These are phyloP conservation scores for Halcyon chelicuti DNA, from an alignment of 2,797 vertebrate genomes.

Conservation along the genomic window DNA sequence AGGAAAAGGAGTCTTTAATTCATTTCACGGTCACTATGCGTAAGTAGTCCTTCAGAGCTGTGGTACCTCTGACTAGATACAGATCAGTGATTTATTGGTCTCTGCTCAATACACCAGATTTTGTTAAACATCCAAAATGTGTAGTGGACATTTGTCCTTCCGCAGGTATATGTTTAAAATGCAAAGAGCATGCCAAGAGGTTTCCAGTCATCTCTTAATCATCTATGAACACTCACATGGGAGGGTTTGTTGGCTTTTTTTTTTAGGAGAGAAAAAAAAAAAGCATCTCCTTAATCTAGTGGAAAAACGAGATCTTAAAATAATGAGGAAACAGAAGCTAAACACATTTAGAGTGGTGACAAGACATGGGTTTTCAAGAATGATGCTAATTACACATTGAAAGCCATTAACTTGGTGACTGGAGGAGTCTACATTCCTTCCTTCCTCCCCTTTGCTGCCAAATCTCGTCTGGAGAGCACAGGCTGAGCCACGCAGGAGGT, in stretches of 20 bases:
- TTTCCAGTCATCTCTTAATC: conserved; percentile 39
- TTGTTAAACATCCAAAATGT: neutral
- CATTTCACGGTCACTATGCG: neutral
- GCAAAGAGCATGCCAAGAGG: neutral
- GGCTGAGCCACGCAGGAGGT: neutral
- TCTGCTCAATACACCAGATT: neutral
- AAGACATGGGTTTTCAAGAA: conserved; percentile 45
- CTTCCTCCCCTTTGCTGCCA: conserved; percentile 40
- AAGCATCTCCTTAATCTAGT: neutral
- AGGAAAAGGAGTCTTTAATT: neutral
- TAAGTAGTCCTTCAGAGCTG: neutral
- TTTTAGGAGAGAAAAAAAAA: rapidly evolving
- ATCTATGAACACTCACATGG: neutral
- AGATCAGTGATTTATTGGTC: neutral
- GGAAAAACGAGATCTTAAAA: conserved; percentile 11
- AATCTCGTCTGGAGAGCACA: neutral
- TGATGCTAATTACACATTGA: conserved; percentile 50
- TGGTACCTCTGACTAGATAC: neutral
- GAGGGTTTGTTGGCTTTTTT: neutral
- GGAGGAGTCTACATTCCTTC: conserved; percentile 59
- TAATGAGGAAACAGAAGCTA: conserved; percentile 54
- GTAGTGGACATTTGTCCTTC: conserved; percentile 4
- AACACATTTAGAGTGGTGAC: conserved; percentile 49
- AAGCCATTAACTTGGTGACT: conserved; percentile 37
- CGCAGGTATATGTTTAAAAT: neutral